Evolutionary conservation across 2,888 invertebrate species (phyloP), one percentile per base, ranked within the genome.

Genomic region (Metallyticus violacea): DNA sequence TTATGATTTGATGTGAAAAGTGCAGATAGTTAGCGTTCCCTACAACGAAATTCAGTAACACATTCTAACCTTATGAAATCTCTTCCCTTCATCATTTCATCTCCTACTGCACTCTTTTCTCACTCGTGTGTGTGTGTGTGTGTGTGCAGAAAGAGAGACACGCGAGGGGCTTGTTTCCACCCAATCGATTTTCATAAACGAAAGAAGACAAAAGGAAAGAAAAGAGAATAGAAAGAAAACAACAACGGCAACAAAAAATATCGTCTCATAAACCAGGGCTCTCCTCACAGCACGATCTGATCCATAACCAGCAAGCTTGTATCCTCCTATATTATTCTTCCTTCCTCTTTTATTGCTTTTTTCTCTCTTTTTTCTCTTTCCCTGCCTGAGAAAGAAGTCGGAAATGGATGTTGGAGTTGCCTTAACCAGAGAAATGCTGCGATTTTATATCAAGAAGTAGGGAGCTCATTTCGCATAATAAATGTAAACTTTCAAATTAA

Each of bases 161-260:
- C 82, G 82, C 82, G 62, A 40, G 26, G 25, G 25, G 30, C 82
- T 62, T 79, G 26, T 27, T 79, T 82, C 62, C 40, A 15, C n/a
- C 82, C 30, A 82, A 82, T 82, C 82, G 82, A 82, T 82, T 82
- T 30, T 82, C 82, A 62, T 82, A 82, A 82, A 82, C 40, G 22
- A 26, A 62, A 82, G 25, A 25, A 30, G 82, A 62, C 40, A 82
- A 25, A 82, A 40, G 30, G 40, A 62, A 26, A 25, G n/a, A 25
- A 30, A 40, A 82, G 28, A n/a, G 28, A 80, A 80, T n/a, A n/a
- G 28, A 80, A 29, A 80, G 29, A 80, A 9, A 28, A 6, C n/a
- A 80, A 28, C 79, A 62, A 62, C 40, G 40, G 40, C 40, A 62
- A 62, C 40, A 62, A 62, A 62, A 62, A 62, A 62, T 62, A 62